phyloP scores from a whole-genome alignment of 2,113 vertebrate species.

The Rutilus rutilus region DNA sequence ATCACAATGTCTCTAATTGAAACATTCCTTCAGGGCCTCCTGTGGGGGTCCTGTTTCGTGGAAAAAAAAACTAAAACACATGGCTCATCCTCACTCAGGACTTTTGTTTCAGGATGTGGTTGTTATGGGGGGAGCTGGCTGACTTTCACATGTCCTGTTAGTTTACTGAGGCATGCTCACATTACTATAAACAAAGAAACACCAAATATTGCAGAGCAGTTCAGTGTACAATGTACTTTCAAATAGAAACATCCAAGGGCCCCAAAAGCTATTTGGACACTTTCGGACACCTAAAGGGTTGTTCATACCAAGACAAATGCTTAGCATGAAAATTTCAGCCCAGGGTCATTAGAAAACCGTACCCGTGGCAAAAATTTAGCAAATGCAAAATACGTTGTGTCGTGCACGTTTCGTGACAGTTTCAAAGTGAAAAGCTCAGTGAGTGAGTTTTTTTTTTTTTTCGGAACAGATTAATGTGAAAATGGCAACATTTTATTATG shows the following conservation, averaged over 20 bases:
- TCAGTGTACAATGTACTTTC: neutral
- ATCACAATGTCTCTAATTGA: constrained; percentile 51
- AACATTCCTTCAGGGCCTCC: constrained; percentile 38
- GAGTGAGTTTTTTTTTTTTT: too few relatives aligned
- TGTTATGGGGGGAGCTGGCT: neutral
- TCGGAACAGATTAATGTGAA: too few relatives aligned
- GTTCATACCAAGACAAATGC: neutral
- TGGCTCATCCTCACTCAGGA: neutral
- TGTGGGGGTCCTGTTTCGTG: constrained; percentile 32
- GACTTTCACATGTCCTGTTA: neutral
- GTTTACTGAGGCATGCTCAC: neutral
- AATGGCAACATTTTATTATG: too few relatives aligned
- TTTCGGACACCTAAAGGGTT: neutral
- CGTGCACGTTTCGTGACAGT: too few relatives aligned
- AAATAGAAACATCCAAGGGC: neutral
- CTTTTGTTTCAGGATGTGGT: neutral
- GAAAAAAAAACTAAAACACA: neutral
- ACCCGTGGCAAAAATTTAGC: too few relatives aligned
- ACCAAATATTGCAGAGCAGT: neutral
- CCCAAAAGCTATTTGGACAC: neutral
- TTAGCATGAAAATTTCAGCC: too few relatives aligned
- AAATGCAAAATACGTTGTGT: too few relatives aligned
- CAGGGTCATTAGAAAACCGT: too few relatives aligned
- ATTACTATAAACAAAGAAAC: constrained; percentile 7
- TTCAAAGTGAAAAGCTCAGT: too few relatives aligned